Base-by-base conservation (phyloP, 2,888 invertebrate species). In the Cheilosia pagana region DNA sequence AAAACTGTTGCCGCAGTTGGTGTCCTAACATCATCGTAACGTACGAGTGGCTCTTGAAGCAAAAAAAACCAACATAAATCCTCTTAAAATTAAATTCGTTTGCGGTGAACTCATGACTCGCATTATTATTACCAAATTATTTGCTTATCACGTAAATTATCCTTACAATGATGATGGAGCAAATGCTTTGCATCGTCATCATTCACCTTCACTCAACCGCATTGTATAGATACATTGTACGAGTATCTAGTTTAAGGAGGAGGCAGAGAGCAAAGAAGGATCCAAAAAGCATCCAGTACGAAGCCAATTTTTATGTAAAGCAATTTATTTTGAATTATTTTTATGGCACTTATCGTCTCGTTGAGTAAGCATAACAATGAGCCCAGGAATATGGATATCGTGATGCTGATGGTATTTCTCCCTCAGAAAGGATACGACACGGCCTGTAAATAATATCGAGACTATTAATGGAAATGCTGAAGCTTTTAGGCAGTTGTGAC, bases 241-340 rank as follows among this genome's bases (percentile, higher is more conserved):
- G 60, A 67, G 81, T 76, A 71, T 83, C 78, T 72, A 76, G 28
- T 65, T 70, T 59, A 25, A n/a, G 35, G 43, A 43, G 48, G 12
- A 52, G 52, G 21, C 28, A 48, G 19, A 39, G 35, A 45, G 3
- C 6, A 52, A 45, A 14, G 14, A 35, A 31, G 55, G 39, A 16
- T 21, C 23, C 23, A 1, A 41, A 81, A 67, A 81, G 16, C 77
- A 67, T 67, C 41, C 81, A 74, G 63, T 53, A 68, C 74, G 85
- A 86, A 87, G 87, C 87, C 89, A 90, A 90, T 90, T 90, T 90
- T 90, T 91, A 91, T 90, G 90, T 88, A 88, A 89, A 89, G 90
- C 91, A 91, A 91, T 91, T 91, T 91, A 91, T 91, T 91, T 91
- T 91, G 90, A 91, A 91, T 91, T 91, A 91, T 91, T 91, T 91